Evolutionary conservation across 2,888 invertebrate species (phyloP), one percentile per base, ranked within the genome.

Genomic region (Diadegma fenestrale): DNA sequence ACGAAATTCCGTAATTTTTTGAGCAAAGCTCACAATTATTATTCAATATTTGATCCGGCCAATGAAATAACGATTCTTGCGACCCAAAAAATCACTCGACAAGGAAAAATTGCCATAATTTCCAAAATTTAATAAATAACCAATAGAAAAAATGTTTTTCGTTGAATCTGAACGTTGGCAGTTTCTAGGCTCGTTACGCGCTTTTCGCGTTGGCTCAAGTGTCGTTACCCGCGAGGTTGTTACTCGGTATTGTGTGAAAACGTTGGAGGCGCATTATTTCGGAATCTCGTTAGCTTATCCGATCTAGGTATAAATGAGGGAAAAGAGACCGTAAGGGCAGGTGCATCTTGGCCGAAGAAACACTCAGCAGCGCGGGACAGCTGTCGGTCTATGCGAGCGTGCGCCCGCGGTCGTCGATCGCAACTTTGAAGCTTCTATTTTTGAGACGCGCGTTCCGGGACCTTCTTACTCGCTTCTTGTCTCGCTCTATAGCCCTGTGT

Each of bases 391-490:
- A 78, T 69, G 30, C 30, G 81, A 78, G 82, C 45, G 69, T 78
- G 77, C 69, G 63, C 58, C 64, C 85, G 51, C 72, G 80, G 72
- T 84, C 72, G 85, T 85, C 82, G 85, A 79, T 71, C 79, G 84
- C 76, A 88, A 78, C 85, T 83, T 88, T 87, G 82, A 79, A 85
- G 82, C 83, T 75, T 71, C 63, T 75, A 75, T 45, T 75, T 80
- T 82, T 58, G 82, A 83, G 85, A 85, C 69, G 75, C 69, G 75
- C 45, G 69, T 54, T 41, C 14, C 30, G 78, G 73, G 43, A 58
- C 82, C 58, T 84, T 17, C 54, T 64, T 12, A 8, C 10, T 1
- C 1, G 86, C 51, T 63, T 61, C 75, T 43, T 48, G 4, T 48
- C 17, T 45, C n/a, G 19, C 19, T 54, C 10, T 63, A 19, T 64